Percentiles rank a stretch among this genome's conserved stretches.
phyloP scores from a whole-genome alignment of 2,113 vertebrate genomes.

The cattle (Bos taurus) region DNA sequence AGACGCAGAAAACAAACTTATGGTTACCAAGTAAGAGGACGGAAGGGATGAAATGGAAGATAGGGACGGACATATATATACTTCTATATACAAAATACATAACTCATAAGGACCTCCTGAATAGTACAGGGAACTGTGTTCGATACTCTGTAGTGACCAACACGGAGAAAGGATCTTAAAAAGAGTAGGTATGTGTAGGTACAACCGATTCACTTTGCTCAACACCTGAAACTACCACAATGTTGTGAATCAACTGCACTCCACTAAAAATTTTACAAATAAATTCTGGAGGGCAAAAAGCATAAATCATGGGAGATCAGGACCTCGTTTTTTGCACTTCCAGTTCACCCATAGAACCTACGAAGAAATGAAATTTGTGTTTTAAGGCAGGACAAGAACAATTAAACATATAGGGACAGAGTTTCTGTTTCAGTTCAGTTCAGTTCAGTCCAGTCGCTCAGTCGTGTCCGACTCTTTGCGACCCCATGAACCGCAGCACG shows the following conservation, averaged over 20 bases:
- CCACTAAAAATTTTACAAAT: not conserved
- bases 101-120: not conserved
- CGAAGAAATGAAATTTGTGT: not conserved
- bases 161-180: not conserved
- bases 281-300: not conserved
- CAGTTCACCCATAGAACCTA: not conserved
- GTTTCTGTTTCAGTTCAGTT: not conserved
- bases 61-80: not conserved
- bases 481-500: too few relatives aligned
- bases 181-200: not conserved
- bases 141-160: fast-evolving
- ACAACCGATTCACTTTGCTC: not conserved
- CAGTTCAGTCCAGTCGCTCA: too few relatives aligned
- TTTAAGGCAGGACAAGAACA: not conserved
- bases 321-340: not conserved
- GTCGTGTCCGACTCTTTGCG: too few relatives aligned
- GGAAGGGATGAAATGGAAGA: not conserved
- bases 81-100: not conserved
- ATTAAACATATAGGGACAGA: not conserved
- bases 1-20: not conserved
- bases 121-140: not conserved
- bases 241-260: not conserved
- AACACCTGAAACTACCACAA: not conserved
- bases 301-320: not conserved
- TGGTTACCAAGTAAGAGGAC: not conserved